A percentile compares a stretch with the other conserved stretches of the same genome.
phyloP scores from a whole-genome alignment of 2,797 vertebrate species.

The Pseudochirops corinnae region DNA sequence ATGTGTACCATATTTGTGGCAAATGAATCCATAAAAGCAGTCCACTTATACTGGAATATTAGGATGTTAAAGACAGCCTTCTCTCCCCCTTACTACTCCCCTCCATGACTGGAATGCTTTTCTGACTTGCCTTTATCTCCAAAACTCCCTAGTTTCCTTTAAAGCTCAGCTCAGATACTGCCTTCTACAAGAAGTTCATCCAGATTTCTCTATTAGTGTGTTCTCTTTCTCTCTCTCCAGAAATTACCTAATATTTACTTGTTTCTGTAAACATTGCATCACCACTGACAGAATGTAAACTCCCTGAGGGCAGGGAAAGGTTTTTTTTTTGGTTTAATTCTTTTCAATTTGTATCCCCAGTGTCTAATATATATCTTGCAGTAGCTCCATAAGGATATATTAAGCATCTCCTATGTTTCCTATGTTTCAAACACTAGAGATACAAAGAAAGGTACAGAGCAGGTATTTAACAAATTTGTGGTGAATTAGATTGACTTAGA shows the following conservation, averaged over 20 bases:
- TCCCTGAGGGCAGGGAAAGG: neutral
- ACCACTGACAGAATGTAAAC: neutral
- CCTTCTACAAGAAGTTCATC: neutral
- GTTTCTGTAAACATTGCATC: neutral
- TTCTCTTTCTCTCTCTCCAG: neutral
- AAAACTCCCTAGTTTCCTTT: neutral
- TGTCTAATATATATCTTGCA: neutral
- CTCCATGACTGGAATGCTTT: neutral
- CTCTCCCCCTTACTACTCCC: neutral
- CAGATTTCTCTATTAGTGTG: neutral
- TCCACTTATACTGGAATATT: neutral
- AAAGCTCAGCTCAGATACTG: neutral
- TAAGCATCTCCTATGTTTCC: constrained; percentile 24
- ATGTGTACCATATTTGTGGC: neutral
- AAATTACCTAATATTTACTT: neutral
- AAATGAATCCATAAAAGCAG: neutral
- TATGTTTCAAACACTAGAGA: neutral
- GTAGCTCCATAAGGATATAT: neutral
- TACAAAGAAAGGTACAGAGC: neutral
- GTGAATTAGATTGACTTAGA: neutral
- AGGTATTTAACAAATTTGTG: neutral
- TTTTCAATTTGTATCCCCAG: neutral
- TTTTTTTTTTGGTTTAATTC: neutral
- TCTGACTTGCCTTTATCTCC: neutral
- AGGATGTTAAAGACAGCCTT: neutral